phyloP scores from a whole-genome alignment of 1,140 invertebrate species.

The Solenopsis invicta region DNA sequence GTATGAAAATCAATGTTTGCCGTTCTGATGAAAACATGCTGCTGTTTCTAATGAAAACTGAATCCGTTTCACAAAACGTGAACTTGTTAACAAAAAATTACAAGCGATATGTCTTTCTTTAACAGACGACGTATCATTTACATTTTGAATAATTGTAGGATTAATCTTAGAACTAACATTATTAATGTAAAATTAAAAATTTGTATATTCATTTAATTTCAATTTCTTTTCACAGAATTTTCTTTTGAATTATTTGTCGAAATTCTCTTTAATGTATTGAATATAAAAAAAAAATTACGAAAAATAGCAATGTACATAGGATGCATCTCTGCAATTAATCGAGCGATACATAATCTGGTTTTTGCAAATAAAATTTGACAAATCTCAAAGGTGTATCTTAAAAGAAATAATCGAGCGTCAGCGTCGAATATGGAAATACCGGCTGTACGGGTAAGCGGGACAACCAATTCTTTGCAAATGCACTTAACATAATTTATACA shows the following conservation, averaged over 20 bases:
- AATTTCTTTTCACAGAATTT: not conserved
- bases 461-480: conserved; percentile 34
- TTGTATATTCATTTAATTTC: not conserved
- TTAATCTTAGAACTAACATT: not conserved
- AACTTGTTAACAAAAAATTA: not conserved
- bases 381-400: not conserved
- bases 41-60: too few species aligned
- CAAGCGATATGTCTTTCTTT: not conserved
- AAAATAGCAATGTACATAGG: not conserved
- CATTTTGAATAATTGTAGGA: not conserved
- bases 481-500: conserved; percentile 23
- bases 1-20: not conserved
- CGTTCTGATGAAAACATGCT: not conserved
- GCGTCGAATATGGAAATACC: conserved; percentile 52
- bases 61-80: not conserved
- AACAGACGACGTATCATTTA: not conserved
- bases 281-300: not conserved
- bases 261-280: not conserved
- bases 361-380: not conserved
- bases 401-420: conserved; percentile 35
- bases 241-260: not conserved
- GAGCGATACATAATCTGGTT: not conserved
- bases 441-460: conserved; percentile 35
- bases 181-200: not conserved
- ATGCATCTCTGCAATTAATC: conserved; percentile 1